Evolutionary conservation across 2,113 vertebrate genomes (phyloP).

Genomic region (Anolis carolinensis): DNA sequence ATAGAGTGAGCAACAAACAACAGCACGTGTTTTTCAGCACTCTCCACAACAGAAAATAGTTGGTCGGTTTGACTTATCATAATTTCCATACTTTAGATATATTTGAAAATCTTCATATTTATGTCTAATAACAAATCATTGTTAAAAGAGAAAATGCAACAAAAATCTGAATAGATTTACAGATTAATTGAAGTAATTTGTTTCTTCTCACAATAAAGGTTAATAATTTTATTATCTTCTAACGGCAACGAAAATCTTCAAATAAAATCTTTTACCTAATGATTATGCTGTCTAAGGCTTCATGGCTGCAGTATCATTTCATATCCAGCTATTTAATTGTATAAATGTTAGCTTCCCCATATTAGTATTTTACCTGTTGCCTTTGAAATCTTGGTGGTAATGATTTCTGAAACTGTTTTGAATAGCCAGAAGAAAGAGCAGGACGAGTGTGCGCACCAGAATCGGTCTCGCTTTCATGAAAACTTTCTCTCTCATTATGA

Average conservation of each 20-base stretch:
- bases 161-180: neutral
- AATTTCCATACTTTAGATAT: too few relatives aligned
- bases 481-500: constrained; percentile 78
- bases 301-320: neutral
- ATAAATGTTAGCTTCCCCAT: neutral
- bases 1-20: neutral
- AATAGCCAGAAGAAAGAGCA: constrained; percentile 91
- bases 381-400: constrained; percentile 95
- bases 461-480: constrained; percentile 85
- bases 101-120: neutral
- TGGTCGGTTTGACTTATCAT: too few relatives aligned
- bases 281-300: neutral
- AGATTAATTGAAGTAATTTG: neutral
- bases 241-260: neutral
- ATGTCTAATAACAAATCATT: neutral
- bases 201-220: neutral
- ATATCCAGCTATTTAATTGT: neutral
- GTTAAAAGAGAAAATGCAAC: neutral
- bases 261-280: too few relatives aligned
- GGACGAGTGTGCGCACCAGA: constrained; percentile 86
- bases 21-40: neutral
- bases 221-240: neutral
- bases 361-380: constrained; percentile 85
- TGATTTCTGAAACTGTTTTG: constrained; percentile 98
- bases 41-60: neutral